Evolutionary conservation across 2,888 invertebrate genomes (phyloP).

Genomic region (Xestia ashworthii): DNA sequence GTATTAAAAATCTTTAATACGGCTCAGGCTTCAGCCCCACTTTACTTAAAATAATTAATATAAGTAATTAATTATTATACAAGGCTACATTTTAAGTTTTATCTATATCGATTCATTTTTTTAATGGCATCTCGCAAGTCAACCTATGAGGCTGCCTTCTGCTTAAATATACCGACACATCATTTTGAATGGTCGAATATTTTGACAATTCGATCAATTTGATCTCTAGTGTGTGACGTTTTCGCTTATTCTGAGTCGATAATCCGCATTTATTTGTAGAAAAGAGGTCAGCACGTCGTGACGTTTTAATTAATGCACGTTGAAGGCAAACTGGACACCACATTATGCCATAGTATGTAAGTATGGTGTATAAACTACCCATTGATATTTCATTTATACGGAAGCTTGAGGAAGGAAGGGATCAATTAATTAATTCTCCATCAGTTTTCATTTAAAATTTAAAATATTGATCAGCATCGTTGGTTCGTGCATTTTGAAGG

Average conservation of each 20-base stretch:
- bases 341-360: conserved; percentile 17
- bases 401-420: conserved; percentile 68
- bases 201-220: conserved; percentile 7
- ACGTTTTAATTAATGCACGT: conserved; percentile 21
- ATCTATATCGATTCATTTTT: background rate
- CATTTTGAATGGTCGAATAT: conserved; percentile 12
- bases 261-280: conserved; percentile 25
- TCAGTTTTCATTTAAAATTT: conserved; percentile 33
- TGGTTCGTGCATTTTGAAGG: conserved; percentile 64
- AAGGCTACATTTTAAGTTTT: conserved; percentile 4
- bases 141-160: too few species aligned
- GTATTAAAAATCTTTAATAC: too few species aligned
- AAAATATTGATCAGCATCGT: conserved; percentile 37
- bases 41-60: background rate
- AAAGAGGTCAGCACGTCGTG: conserved; percentile 34
- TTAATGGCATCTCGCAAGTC: too few species aligned
- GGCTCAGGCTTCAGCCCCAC: too few species aligned
- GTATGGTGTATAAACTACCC: conserved; percentile 5
- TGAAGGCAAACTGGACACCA: conserved; percentile 54
- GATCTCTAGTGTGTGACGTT: conserved; percentile 16
- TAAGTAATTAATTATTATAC: conserved; percentile 7
- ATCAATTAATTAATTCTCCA: conserved; percentile 49
- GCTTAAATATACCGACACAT: background rate
- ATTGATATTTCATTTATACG: conserved; percentile 60
- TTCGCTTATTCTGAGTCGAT: conserved; percentile 5